A percentile compares a stretch with the other conserved stretches of the same genome.
phyloP scores from a whole-genome alignment of 2,888 invertebrate species.

The Dolichomitus sp. region DNA sequence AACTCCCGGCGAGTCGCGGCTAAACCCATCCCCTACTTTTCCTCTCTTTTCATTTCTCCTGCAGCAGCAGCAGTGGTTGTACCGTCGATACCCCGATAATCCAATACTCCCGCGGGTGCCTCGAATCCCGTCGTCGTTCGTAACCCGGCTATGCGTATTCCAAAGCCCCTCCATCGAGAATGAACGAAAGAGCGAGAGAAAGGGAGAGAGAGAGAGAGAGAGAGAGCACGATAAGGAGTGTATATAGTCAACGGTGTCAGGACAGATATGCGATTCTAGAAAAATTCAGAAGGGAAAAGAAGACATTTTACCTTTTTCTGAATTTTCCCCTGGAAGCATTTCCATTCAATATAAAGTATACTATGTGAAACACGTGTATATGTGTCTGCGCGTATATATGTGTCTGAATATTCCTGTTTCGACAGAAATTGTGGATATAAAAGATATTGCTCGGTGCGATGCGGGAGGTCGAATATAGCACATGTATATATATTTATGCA shows the following conservation, averaged over 20 bases:
- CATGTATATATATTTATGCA: not conserved
- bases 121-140: conserved; percentile 68
- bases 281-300: conserved; percentile 74
- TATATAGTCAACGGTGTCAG: conserved; percentile 42
- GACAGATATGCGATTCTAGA: conserved; percentile 55
- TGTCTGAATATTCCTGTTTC: conserved; percentile 47
- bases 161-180: conserved; percentile 13
- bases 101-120: conserved; percentile 78
- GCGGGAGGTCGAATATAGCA: conserved; percentile 35
- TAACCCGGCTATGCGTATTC: conserved; percentile 60
- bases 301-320: conserved; percentile 61
- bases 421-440: conserved; percentile 62
- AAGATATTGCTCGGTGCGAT: conserved; percentile 56
- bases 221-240: not conserved
- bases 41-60: conserved; percentile 49
- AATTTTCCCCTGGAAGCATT: conserved; percentile 47
- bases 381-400: not conserved
- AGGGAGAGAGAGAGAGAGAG: conserved; percentile 6
- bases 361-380: not conserved
- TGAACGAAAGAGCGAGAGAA: conserved; percentile 24
- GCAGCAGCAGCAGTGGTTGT: conserved; percentile 31
- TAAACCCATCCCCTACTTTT: conserved; percentile 58
- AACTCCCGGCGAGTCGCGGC: conserved; percentile 61
- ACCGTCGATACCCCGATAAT: conserved; percentile 78
- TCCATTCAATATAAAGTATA: conserved; percentile 46